These are phyloP conservation scores for Himalopsyche kuldschensis DNA, from an alignment of 2,888 invertebrate species.

Conservation along the genomic window DNA sequence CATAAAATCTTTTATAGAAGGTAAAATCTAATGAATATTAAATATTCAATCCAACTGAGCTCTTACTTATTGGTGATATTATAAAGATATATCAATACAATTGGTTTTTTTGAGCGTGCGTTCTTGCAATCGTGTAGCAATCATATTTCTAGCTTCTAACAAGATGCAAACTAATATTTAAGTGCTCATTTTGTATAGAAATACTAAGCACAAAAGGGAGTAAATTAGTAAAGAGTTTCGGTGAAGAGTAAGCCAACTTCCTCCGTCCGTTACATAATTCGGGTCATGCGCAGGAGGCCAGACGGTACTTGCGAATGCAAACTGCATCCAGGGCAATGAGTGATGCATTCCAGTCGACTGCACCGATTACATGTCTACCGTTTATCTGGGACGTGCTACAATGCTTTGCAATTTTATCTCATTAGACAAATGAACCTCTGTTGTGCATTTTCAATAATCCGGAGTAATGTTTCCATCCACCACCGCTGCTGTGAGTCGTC, in stretches of 20 bases:
- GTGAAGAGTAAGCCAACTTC: not conserved
- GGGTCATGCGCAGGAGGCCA: constrained; percentile 24
- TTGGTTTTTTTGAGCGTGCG: no score
- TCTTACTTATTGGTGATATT: no score
- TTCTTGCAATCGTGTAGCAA: no score
- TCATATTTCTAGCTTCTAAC: not conserved
- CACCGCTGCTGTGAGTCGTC: not conserved
- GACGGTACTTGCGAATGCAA: constrained; percentile 17
- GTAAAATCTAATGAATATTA: no score
- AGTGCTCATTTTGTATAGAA: not conserved
- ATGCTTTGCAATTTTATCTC: constrained; percentile 1
- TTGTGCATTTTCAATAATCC: not conserved
- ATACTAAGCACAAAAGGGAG: not conserved
- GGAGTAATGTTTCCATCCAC: not conserved
- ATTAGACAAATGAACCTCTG: constrained; percentile 1
- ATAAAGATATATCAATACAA: no score
- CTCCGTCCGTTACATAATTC: constrained; percentile 1
- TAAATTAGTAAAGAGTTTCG: not conserved
- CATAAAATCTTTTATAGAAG: no score
- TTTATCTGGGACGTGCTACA: not conserved
- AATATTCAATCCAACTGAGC: no score
- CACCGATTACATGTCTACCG: constrained; percentile 8
- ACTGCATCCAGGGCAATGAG: constrained; percentile 13
- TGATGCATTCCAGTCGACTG: constrained; percentile 18
- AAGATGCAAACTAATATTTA: not conserved